Evolutionary conservation across 2,888 invertebrate species (phyloP), one percentile per base, ranked within the genome.

Genomic region (Drosophila kuntzei): DNA sequence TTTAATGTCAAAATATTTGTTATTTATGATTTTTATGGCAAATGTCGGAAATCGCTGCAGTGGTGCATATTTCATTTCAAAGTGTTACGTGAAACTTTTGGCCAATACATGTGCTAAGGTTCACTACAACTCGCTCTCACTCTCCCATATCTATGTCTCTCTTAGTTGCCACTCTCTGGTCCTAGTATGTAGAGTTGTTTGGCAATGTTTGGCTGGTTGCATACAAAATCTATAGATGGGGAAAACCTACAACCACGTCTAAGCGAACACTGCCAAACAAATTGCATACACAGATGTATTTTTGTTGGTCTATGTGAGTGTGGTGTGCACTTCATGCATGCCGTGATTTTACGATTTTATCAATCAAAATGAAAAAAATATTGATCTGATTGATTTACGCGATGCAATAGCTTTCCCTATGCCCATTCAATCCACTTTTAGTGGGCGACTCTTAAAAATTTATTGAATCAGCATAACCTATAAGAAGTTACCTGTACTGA

Each of bases 321-420:
- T 55, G n/a, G 34, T 37, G 16, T 63, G 65, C 54, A 54, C 51
- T 71, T 78, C 58, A 67, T 76, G 71, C 70, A 70, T 69, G 66
- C 51, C 50, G 47, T 64, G 79, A 75, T 77, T 80, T 77, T 74
- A 67, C 72, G 79, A 76, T 80, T 81, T 82, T 79, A 79, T 80
- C 80, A 80, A 77, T 79, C 83, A 79, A 74, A 75, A 68, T 60
- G 44, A 43, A 65, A 53, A 49, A 73, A 65, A 54, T 32, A 82
- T 79, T 71, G 79, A 80, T 79, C 68, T 75, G 77, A 79, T 79
- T 81, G 80, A 81, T 81, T 81, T 81, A 81, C 72, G 77, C 57
- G 47, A 14, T 46, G 73, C 61, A 62, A 54, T 61, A 46, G 64
- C 4, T 27, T 61, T 41, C 20, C 11, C 34, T 20, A 29, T 63